phyloP scores from a whole-genome alignment of 2,797 vertebrate species.

The Sebastes goodei region DNA sequence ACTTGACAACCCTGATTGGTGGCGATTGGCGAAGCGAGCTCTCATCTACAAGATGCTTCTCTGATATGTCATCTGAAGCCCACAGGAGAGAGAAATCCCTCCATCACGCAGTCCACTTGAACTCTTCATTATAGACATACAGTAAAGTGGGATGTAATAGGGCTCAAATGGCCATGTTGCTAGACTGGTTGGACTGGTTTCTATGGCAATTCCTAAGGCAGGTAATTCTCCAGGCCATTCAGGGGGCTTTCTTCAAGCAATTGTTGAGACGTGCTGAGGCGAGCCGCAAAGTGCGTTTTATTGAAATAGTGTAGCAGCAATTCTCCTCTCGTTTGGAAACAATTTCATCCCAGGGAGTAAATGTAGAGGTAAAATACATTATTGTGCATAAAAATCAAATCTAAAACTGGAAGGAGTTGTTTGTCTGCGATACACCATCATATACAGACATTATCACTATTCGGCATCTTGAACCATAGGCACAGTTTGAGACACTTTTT shows the following conservation, averaged over 20 bases:
- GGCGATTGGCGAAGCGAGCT: conserved; percentile 15
- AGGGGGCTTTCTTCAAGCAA: conserved; percentile 16
- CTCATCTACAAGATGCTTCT: conserved; percentile 26
- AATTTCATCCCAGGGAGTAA: conserved; percentile 5
- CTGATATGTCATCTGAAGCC: conserved; percentile 37
- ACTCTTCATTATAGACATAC: conserved; percentile 23
- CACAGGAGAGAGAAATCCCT: conserved; percentile 12
- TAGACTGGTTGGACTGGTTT: conserved; percentile 25
- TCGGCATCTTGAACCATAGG: conserved; percentile 1
- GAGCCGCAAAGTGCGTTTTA: not conserved
- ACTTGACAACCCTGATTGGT: conserved; percentile 43
- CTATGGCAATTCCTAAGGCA: conserved; percentile 22
- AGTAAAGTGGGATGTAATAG: conserved; percentile 10
- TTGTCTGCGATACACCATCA: not conserved
- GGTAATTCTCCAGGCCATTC: conserved; percentile 33
- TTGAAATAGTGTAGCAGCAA: conserved; percentile 21
- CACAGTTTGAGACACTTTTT: no score
- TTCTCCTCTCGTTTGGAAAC: conserved; percentile 17
- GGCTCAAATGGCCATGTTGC: not conserved
- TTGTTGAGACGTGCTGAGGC: conserved; percentile 7
- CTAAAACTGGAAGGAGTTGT: not conserved
- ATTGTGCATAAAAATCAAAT: not conserved
- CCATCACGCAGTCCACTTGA: conserved; percentile 13
- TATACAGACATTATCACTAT: not conserved
- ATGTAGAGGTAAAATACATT: not conserved